Evolutionary conservation across 2,113 vertebrate genomes (phyloP).

Genomic region (Trematomus loennbergii): DNA sequence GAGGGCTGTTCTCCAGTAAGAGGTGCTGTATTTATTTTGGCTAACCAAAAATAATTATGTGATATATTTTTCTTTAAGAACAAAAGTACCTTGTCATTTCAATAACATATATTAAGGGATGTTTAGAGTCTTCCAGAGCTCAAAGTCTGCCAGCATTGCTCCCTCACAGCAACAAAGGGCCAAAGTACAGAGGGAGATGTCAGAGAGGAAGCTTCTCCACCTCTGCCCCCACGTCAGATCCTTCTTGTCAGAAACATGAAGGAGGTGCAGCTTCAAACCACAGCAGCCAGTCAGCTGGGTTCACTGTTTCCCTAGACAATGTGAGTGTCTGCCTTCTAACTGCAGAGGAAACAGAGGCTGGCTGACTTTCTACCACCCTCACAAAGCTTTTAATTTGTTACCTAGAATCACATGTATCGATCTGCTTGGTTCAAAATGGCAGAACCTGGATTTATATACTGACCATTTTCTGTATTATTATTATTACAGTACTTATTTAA

Average conservation of each 20-base stretch:
- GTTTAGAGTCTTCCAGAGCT: conserved; percentile 4
- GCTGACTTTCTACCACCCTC: not conserved
- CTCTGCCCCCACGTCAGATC: conserved; percentile 32
- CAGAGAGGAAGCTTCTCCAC: conserved; percentile 19
- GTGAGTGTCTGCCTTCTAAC: conserved; percentile 2
- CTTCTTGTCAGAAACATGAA: not conserved
- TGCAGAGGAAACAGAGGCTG: conserved; percentile 15
- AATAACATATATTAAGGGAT: not conserved
- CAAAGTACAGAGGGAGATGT: conserved; percentile 8
- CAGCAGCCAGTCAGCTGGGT: conserved; percentile 11
- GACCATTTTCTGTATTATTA: not conserved
- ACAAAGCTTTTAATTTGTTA: conserved; percentile 1
- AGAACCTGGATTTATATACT: not conserved
- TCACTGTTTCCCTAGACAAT: not conserved
- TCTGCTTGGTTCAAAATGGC: not conserved
- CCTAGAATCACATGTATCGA: conserved; percentile 8
- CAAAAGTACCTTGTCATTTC: not conserved
- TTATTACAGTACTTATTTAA: not conserved
- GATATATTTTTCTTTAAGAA: not conserved
- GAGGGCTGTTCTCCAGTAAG: not conserved
- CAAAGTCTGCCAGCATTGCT: not conserved
- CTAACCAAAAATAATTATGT: too few species aligned
- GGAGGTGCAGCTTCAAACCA: conserved; percentile 8
- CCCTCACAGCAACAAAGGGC: not conserved
- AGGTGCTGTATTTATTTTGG: not conserved